These are phyloP conservation scores for Synchiropus splendidus DNA, from an alignment of 2,113 vertebrate species.

Conservation along the genomic window DNA sequence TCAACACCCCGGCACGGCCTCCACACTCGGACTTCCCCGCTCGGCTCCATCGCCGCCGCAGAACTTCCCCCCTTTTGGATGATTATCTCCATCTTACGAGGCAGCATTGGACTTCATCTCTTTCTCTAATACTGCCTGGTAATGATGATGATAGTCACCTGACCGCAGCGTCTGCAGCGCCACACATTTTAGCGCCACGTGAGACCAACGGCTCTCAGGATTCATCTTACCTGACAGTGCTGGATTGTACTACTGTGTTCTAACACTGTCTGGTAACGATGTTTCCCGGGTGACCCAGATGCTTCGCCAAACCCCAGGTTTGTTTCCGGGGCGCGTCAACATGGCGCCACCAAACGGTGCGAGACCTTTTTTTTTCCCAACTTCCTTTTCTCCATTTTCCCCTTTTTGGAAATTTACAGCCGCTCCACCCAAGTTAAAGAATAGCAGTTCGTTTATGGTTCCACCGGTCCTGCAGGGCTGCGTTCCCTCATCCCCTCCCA, in stretches of 20 bases:
- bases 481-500: neutral
- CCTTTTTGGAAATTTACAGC: conserved; percentile 6
- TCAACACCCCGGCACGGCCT: conserved; percentile 42
- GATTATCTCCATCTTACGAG: conserved; percentile 95
- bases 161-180: conserved; percentile 12
- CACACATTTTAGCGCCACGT: neutral
- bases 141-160: conserved; percentile 94
- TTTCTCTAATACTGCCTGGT: conserved; percentile 99
- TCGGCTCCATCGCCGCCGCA: conserved; percentile 2
- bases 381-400: conserved; percentile 7
- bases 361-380: no score
- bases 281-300: conserved; percentile 78
- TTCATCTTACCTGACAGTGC: conserved; percentile 99
- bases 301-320: neutral
- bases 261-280: conserved; percentile 99
- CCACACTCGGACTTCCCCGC: conserved; percentile 11
- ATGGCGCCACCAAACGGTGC: no score
- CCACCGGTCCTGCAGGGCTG: conserved; percentile 61
- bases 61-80: conserved; percentile 47
- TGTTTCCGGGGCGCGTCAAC: no score
- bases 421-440: conserved; percentile 65
- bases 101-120: conserved; percentile 96
- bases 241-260: conserved; percentile 86
- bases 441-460: conserved; percentile 64
- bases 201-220: conserved; percentile 74